These are phyloP conservation scores for Cephalopachus bancanus DNA, from an alignment of 2,797 vertebrate species.

Conservation along the genomic window DNA sequence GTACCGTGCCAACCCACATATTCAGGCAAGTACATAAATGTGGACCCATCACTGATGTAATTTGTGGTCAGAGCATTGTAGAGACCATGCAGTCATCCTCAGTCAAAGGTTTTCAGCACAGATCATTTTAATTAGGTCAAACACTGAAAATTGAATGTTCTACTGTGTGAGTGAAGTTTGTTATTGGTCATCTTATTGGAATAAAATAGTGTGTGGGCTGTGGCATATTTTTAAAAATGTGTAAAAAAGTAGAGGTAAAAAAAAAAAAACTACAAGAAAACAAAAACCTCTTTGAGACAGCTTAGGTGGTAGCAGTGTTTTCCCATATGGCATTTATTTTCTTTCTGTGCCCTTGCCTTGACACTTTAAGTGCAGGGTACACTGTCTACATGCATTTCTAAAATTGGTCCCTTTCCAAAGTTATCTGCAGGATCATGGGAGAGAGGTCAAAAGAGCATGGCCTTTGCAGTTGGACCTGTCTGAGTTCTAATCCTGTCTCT, in stretches of 20 bases:
- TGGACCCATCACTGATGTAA: not conserved
- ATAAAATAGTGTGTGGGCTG: not conserved
- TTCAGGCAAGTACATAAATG: not conserved
- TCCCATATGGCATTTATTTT: not conserved
- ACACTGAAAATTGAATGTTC: not conserved
- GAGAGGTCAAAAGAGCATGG: not conserved
- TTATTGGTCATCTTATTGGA: constrained; percentile 9
- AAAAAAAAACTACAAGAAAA: not conserved
- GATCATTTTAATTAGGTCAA: not conserved
- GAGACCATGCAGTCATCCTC: not conserved
- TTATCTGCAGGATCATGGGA: not conserved
- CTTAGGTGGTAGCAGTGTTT: not conserved
- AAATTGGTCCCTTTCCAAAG: not conserved
- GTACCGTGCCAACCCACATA: constrained; percentile 60
- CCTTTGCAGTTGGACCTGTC: not conserved
- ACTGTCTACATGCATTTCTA: not conserved
- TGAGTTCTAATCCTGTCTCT: not conserved
- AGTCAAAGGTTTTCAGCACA: constrained; percentile 22
- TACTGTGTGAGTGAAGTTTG: not conserved
- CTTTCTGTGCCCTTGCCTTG: not conserved
- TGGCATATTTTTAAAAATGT: not conserved
- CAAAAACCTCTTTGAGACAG: not conserved
- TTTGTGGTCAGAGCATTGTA: not conserved
- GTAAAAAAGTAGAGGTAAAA: not conserved
- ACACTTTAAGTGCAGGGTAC: not conserved